A percentile compares a stretch with the other conserved stretches of the same genome.
Conservation (phyloP, 2,797 vertebrate genomes). For the Neosilurus hyrtlii region DNA sequence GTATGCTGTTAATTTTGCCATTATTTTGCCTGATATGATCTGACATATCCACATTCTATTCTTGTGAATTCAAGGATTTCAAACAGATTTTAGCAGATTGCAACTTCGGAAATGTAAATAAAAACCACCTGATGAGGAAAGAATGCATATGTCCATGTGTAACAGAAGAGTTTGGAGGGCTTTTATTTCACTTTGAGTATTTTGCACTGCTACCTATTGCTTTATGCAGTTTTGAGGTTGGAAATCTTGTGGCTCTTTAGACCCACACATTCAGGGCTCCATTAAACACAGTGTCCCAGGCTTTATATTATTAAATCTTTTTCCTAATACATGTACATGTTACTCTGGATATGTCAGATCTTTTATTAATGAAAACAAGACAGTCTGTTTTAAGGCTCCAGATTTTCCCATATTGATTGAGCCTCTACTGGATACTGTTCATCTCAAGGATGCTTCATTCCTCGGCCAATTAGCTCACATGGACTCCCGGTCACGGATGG, state of each 20-base stretch:
- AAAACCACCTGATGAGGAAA: too few species aligned
- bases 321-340: not conserved
- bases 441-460: conserved; percentile 32
- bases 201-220: not conserved
- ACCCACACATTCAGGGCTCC: not conserved
- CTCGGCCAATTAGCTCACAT: too few species aligned
- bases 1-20: too few species aligned
- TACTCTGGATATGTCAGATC: not conserved
- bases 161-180: too few species aligned
- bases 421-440: conserved; percentile 25
- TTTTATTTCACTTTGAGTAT: not conserved
- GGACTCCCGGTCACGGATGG: too few species aligned
- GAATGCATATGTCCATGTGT: too few species aligned
- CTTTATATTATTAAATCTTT: not conserved
- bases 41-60: too few species aligned
- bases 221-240: not conserved
- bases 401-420: conserved; percentile 32
- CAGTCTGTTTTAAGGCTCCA: conserved; percentile 38
- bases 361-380: conserved; percentile 17
- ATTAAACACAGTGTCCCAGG: not conserved
- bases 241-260: not conserved
- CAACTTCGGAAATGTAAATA: too few species aligned
- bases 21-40: too few species aligned
- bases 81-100: too few species aligned
- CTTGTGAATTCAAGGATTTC: too few species aligned